Evolutionary conservation across 2,888 invertebrate genomes (phyloP).

Genomic region (Hanleya hanleyi): DNA sequence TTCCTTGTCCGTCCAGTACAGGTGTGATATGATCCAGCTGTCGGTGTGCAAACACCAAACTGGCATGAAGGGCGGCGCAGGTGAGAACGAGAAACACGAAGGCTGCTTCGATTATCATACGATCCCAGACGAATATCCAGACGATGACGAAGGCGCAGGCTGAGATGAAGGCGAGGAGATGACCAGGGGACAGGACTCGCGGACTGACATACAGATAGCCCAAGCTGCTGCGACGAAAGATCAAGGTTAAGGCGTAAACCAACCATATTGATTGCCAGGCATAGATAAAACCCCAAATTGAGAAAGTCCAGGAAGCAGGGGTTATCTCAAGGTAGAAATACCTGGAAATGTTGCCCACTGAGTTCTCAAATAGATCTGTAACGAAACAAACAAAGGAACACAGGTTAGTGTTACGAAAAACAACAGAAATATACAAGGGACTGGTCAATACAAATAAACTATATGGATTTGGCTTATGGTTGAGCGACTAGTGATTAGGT

Average conservation of each 20-base stretch:
- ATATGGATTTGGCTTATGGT: no score
- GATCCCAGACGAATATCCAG: slow-evolving; percentile 66
- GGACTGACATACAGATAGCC: slow-evolving; percentile 57
- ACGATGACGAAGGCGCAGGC: slow-evolving; percentile 53
- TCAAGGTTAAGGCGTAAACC: slow-evolving; percentile 52
- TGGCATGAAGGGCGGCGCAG: slow-evolving; percentile 39
- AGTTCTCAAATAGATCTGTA: slow-evolving; percentile 55
- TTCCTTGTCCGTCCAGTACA: slow-evolving; percentile 21
- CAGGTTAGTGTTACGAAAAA: no score
- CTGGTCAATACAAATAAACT: no score
- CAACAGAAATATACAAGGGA: no score
- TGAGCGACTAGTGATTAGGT: no score
- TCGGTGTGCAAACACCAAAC: slow-evolving; percentile 37
- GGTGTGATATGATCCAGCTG: slow-evolving; percentile 36
- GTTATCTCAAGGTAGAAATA: slow-evolving; percentile 56
- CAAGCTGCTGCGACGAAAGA: slow-evolving; percentile 44
- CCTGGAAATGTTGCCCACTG: slow-evolving; percentile 56
- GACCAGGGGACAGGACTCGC: slow-evolving; percentile 49
- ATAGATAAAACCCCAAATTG: slow-evolving; percentile 61
- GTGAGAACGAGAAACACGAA: slow-evolving; percentile 26
- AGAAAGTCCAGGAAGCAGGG: slow-evolving; percentile 68
- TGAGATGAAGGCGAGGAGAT: slow-evolving; percentile 49
- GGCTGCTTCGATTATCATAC: slow-evolving; percentile 33
- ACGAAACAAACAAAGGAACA: no score
- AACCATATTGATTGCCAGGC: slow-evolving; percentile 63